These are phyloP conservation scores for Poeciliopsis infans DNA, from an alignment of 2,797 vertebrate genomes.

Conservation along the genomic window DNA sequence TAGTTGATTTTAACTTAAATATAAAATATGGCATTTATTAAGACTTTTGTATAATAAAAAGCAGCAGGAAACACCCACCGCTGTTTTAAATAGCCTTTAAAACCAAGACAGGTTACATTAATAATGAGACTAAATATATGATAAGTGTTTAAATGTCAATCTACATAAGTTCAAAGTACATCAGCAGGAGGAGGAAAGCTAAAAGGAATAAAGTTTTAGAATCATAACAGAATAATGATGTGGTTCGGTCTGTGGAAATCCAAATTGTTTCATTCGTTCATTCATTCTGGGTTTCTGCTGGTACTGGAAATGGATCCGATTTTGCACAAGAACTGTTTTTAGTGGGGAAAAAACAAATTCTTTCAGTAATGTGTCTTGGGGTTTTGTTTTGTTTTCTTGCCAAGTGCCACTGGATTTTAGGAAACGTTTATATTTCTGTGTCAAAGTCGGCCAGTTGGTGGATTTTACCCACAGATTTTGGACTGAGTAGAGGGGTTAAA, in stretches of 20 bases:
- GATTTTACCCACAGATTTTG: neutral
- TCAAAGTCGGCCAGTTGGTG: neutral
- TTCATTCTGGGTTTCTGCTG: neutral
- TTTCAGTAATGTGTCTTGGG: neutral
- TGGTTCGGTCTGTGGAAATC: neutral
- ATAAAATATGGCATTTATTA: neutral
- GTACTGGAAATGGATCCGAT: neutral
- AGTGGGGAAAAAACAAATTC: neutral
- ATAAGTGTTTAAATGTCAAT: neutral
- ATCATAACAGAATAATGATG: neutral
- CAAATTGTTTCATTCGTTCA: neutral
- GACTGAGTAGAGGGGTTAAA: neutral
- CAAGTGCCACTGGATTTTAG: neutral
- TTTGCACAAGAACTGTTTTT: neutral
- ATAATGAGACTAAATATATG: neutral
- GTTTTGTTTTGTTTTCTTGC: neutral
- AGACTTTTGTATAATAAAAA: neutral
- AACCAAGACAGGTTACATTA: neutral
- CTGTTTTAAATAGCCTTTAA: neutral
- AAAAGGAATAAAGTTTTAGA: neutral
- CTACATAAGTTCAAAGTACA: neutral
- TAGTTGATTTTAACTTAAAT: neutral
- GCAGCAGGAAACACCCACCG: neutral
- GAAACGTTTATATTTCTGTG: neutral
- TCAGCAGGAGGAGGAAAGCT: neutral